A percentile compares a stretch with the other conserved stretches of the same genome.
Evolutionary conservation across 2,888 invertebrate species (phyloP).

Genomic region (Selenia dentaria): DNA sequence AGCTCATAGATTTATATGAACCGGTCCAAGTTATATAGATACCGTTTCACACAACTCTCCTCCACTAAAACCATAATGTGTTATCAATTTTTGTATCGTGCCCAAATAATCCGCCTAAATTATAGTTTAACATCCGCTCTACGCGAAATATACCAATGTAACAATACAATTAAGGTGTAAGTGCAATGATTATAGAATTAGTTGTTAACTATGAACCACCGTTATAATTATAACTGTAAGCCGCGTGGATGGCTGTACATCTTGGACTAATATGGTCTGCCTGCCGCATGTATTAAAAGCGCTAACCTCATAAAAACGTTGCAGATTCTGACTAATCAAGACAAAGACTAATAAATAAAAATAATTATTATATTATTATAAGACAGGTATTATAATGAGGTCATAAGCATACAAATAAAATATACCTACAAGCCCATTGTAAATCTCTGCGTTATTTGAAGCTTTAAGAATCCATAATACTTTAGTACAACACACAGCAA

Average conservation of each 20-base stretch:
- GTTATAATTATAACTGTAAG: constrained; percentile 15
- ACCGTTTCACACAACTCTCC: constrained; percentile 43
- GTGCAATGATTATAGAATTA: constrained; percentile 16
- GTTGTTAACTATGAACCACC: constrained; percentile 14
- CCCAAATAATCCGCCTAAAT: constrained; percentile 19
- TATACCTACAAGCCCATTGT: too few relatives aligned
- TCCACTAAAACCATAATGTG: constrained; percentile 29
- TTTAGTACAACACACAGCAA: constrained; percentile 2
- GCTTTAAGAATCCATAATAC: too few relatives aligned
- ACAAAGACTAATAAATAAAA: too few relatives aligned
- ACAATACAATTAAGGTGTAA: constrained; percentile 15
- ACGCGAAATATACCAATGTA: constrained; percentile 12
- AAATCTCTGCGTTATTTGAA: too few relatives aligned
- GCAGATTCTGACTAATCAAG: too few relatives aligned
- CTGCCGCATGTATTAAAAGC: background rate
- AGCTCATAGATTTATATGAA: constrained; percentile 51
- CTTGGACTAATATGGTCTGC: constrained; percentile 1
- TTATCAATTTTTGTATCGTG: constrained; percentile 24
- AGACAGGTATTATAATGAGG: too few relatives aligned
- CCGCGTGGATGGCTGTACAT: background rate
- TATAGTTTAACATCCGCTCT: constrained; percentile 20
- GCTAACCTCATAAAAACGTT: too few relatives aligned
- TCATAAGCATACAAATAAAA: too few relatives aligned
- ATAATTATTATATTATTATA: too few relatives aligned
- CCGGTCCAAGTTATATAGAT: constrained; percentile 43